Conservation (phyloP, 2,113 vertebrate genomes). For the Sinocyclocheilus rhinocerous region DNA sequence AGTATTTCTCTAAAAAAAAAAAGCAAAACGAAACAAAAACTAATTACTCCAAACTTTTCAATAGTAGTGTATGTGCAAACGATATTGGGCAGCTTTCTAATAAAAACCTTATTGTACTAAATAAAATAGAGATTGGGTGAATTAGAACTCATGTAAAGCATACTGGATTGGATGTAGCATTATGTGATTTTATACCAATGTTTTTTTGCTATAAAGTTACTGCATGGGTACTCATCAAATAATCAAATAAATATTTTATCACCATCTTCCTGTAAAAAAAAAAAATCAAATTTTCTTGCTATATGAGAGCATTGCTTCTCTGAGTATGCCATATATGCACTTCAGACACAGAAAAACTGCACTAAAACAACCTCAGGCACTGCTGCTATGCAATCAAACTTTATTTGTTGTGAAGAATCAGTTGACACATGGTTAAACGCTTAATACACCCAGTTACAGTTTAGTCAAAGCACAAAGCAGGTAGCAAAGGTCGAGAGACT, state of each 20-base stretch:
- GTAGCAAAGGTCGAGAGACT: background rate
- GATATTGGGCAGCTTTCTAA: background rate
- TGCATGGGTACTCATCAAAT: background rate
- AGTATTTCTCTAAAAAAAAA: background rate
- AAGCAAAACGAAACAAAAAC: background rate
- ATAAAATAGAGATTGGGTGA: background rate
- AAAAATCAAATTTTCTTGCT: background rate
- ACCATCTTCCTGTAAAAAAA: background rate
- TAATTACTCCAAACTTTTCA: background rate
- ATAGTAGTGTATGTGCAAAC: background rate
- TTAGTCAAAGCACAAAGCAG: conserved; percentile 36
- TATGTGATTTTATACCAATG: background rate
- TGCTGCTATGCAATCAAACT: conserved; percentile 36
- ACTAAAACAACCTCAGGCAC: background rate
- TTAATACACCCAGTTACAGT: conserved; percentile 24
- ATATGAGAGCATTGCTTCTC: background rate
- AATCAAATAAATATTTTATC: background rate
- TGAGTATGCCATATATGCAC: background rate
- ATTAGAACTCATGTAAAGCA: background rate
- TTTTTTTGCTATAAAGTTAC: background rate
- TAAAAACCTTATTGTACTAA: background rate
- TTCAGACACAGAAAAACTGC: background rate
- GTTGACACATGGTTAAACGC: conserved; percentile 29
- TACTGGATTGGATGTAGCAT: background rate
- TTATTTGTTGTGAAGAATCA: conserved; percentile 34